Percentiles rank a stretch among this genome's conserved stretches.
phyloP scores from a whole-genome alignment of 2,797 vertebrate species.

The Centroberyx gerrardi region DNA sequence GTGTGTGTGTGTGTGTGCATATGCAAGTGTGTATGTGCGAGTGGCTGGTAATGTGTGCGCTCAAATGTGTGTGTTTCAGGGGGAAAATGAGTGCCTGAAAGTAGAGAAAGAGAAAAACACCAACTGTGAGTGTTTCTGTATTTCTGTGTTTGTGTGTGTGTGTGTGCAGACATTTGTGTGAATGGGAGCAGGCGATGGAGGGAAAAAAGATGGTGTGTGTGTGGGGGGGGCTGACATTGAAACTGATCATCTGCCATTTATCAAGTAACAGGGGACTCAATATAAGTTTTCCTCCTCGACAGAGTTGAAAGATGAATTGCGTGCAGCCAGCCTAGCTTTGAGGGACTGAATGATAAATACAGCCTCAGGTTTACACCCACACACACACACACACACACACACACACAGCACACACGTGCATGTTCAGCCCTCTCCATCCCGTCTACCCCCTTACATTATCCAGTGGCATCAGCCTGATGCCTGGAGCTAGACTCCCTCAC shows the following conservation, averaged over 20 bases:
- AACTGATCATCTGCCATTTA: constrained; percentile 75
- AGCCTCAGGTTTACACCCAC: constrained; percentile 47
- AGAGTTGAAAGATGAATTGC: constrained; percentile 69
- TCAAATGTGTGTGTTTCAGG: too few species aligned
- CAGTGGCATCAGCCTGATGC: constrained; percentile 7
- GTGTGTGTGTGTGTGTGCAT: constrained; percentile 14
- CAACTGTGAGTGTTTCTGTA: not conserved
- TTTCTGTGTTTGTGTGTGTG: constrained; percentile 4
- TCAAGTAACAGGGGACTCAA: constrained; percentile 68
- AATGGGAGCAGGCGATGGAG: not conserved
- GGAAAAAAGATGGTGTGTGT: not conserved
- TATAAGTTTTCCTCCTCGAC: constrained; percentile 69
- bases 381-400: not conserved
- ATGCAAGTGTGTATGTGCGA: constrained; percentile 11
- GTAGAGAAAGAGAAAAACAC: not conserved
- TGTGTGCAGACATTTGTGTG: not conserved
- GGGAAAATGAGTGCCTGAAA: too few species aligned
- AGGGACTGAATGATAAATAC: constrained; percentile 69
- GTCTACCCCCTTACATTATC: not conserved
- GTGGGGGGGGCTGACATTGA: constrained; percentile 55
- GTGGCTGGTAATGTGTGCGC: too few species aligned
- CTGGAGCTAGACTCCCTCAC: constrained; percentile 19
- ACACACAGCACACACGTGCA: constrained; percentile 11
- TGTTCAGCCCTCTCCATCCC: not conserved
- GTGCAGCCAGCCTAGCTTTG: constrained; percentile 47